These are phyloP conservation scores for Puffinus mauretanicus DNA, from an alignment of 2,113 vertebrate genomes.

Conservation along the genomic window DNA sequence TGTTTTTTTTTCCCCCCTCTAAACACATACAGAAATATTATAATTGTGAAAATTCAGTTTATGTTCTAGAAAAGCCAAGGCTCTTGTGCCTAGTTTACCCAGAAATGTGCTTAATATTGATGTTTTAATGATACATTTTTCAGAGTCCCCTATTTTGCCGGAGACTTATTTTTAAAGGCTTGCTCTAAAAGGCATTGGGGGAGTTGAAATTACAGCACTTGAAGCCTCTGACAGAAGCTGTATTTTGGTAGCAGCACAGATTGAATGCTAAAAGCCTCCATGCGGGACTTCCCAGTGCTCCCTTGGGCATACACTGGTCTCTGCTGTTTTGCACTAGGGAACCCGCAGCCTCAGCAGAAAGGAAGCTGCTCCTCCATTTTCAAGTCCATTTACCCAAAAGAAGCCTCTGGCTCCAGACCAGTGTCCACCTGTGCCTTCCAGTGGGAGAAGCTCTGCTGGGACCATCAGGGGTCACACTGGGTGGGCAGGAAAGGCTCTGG, in stretches of 20 bases:
- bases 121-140: background rate
- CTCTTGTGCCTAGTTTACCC: background rate
- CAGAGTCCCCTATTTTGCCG: background rate
- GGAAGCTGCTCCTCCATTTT: background rate
- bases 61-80: background rate
- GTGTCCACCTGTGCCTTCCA: background rate
- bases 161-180: background rate
- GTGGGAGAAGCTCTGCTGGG: background rate
- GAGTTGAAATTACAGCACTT: background rate
- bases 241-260: background rate
- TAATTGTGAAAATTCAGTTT: background rate
- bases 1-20: rapidly evolving
- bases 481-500: background rate
- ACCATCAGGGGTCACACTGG: no score
- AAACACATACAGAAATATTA: background rate
- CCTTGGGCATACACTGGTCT: rapidly evolving
- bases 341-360: background rate
- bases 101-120: background rate
- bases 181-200: background rate
- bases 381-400: background rate
- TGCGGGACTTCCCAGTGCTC: rapidly evolving
- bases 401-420: background rate
- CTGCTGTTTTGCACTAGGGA: background rate
- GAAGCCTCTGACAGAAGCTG: background rate
- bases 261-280: background rate